These are phyloP conservation scores for Argyrosomus regius DNA, from an alignment of 2,797 vertebrate genomes.

Conservation along the genomic window DNA sequence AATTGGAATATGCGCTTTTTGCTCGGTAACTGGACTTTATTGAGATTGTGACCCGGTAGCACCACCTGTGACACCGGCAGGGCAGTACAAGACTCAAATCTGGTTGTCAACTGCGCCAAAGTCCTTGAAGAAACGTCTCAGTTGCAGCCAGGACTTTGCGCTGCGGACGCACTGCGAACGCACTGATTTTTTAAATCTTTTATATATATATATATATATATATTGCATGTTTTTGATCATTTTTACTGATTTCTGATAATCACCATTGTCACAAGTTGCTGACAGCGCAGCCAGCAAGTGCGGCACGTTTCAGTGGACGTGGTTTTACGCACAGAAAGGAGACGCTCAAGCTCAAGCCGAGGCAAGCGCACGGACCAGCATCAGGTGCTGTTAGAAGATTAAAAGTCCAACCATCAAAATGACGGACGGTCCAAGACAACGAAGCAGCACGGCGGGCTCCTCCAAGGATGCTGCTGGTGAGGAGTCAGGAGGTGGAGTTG, in stretches of 20 bases:
- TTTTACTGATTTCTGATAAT: neutral
- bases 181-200: too few relatives aligned
- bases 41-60: slow-evolving; percentile 1
- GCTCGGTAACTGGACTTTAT: slow-evolving; percentile 38
- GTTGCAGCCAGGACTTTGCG: neutral
- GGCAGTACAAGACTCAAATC: neutral
- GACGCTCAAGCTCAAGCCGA: slow-evolving; percentile 3
- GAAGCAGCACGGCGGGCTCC: slow-evolving; percentile 80
- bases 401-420: slow-evolving; percentile 69
- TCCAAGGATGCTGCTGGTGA: slow-evolving; percentile 72
- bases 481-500: slow-evolving; percentile 84
- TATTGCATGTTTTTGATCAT: neutral
- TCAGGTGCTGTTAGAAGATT: slow-evolving; percentile 13
- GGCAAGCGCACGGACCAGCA: neutral
- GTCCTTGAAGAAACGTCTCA: neutral
- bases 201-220: too few relatives aligned
- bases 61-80: slow-evolving; percentile 24
- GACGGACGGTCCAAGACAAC: slow-evolving; percentile 91
- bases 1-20: slow-evolving; percentile 55
- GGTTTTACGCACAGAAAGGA: slow-evolving; percentile 24
- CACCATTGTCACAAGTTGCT: slow-evolving; percentile 21
- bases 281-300: slow-evolving; percentile 35
- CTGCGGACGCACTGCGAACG: too few relatives aligned
- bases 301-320: slow-evolving; percentile 11
- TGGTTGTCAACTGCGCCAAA: neutral